Evolutionary conservation across 2,888 invertebrate species (phyloP).

Genomic region (Dasypolia templi): DNA sequence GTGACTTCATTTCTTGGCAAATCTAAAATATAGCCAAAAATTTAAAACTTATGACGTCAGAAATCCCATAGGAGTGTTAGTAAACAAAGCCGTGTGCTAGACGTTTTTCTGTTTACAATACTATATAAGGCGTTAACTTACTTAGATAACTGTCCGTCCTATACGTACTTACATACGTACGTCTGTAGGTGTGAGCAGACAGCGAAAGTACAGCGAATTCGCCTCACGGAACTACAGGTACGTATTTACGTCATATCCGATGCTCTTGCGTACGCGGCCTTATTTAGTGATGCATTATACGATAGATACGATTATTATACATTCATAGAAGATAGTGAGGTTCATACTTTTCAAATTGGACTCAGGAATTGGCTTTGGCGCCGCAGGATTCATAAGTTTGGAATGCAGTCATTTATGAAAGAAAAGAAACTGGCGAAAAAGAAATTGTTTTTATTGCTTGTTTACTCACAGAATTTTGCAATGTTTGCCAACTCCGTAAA

Average conservation of each 20-base stretch:
- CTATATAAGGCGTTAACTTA: conserved; percentile 69
- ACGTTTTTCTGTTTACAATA: conserved; percentile 66
- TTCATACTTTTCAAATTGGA: conserved; percentile 50
- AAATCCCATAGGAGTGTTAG: conserved; percentile 58
- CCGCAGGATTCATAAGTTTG: conserved; percentile 45
- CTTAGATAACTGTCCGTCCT: conserved; percentile 61
- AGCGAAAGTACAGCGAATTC: conserved; percentile 75
- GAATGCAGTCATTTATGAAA: conserved; percentile 44
- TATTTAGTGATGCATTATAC: conserved; percentile 68
- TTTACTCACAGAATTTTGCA: no score
- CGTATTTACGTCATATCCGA: conserved; percentile 74
- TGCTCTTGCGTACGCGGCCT: conserved; percentile 66
- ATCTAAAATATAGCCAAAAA: conserved; percentile 26
- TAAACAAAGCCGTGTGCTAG: conserved; percentile 57
- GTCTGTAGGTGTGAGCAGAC: conserved; percentile 70
- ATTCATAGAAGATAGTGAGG: conserved; percentile 59
- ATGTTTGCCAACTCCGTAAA: no score
- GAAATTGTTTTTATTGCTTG: conserved; percentile 14
- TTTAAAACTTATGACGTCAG: conserved; percentile 50
- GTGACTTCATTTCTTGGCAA: neutral
- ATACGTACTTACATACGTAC: conserved; percentile 30
- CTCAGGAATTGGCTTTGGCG: conserved; percentile 50
- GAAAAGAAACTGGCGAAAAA: conserved; percentile 20
- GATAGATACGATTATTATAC: conserved; percentile 59
- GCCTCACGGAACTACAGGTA: conserved; percentile 71